Evolutionary conservation across 2,888 invertebrate genomes (phyloP), one percentile per base, ranked within the genome.

Genomic region (Hydraecia micacea): DNA sequence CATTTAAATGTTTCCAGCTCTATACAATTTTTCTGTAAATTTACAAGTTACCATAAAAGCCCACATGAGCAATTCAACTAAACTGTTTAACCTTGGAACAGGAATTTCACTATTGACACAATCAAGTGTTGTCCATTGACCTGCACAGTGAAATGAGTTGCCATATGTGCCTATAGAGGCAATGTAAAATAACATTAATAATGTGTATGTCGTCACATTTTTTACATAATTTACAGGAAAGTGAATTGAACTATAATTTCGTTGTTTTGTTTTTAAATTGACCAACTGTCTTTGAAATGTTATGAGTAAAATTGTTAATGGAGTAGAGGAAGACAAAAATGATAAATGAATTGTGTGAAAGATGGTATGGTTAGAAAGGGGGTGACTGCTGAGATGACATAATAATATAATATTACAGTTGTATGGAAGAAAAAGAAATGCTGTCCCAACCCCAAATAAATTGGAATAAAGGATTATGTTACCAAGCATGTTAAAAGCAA

Each of bases 41-140:
- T 15, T 52, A 39, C 28, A 80, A 62, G 21, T 32, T 72, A 42
- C 32, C n/a, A 62, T 39, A 46, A 52, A 8, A 52, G 9, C 7
- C 9, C 46, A 73, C 66, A 77, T 49, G 72, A 66, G 65, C 73
- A 77, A 62, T 63, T 83, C 52, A 70, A 73, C 25, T 63, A 83
- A 83, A 71, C 42, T 65, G 52, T 86, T 73, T 58, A 67, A 66
- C 86, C 83, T 83, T 86, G 73, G 46, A 58, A 77, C 28, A 25
- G 63, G 69, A 86, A 82, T 77, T 86, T 73, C 84, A 73, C 70
- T 62, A 86, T 63, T 70, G 65, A 52, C 77, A 76, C 63, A 72
- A 81, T 62, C n/a, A 42, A 52, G 76, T 62, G 52, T 52, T 39
- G 62, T 73, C 52, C 69, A 73, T 63, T 73, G 60, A 52, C 46